Percentiles rank a stretch among this genome's conserved stretches.
These are phyloP conservation scores for Clistopyga incitator DNA, from an alignment of 2,888 invertebrate genomes.

Conservation along the genomic window DNA sequence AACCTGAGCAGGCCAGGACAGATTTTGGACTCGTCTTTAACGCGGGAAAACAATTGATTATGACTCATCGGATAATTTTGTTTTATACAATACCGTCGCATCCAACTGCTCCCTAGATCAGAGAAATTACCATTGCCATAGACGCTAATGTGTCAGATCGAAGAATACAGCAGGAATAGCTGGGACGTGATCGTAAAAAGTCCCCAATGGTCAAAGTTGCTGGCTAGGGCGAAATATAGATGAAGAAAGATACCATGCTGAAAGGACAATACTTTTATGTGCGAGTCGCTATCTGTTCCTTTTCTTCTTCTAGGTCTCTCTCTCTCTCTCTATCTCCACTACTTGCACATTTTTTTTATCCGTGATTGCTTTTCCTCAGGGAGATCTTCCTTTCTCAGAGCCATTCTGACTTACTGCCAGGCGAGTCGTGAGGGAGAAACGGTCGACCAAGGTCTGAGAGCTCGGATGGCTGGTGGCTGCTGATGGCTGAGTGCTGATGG, in stretches of 20 bases:
- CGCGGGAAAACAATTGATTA: neutral
- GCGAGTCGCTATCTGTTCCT: slow-evolving; percentile 22
- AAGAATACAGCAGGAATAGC: neutral
- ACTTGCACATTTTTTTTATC: slow-evolving; percentile 26
- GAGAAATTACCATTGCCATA: neutral
- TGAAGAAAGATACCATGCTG: slow-evolving; percentile 31
- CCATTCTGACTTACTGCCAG: slow-evolving; percentile 54
- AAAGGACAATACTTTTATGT: slow-evolving; percentile 54
- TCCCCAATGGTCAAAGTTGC: neutral
- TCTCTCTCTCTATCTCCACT: neutral
- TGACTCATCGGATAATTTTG: no score
- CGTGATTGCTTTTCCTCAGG: slow-evolving; percentile 24
- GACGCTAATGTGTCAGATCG: no score
- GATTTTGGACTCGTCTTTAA: neutral
- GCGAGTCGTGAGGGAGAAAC: slow-evolving; percentile 56
- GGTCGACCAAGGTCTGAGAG: slow-evolving; percentile 14
- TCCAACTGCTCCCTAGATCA: no score
- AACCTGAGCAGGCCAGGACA: no score
- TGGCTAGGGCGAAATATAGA: slow-evolving; percentile 5
- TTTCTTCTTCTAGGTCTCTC: neutral
- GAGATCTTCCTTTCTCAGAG: slow-evolving; percentile 22
- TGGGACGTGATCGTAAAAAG: neutral
- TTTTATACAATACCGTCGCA: no score
- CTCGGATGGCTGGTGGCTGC: slow-evolving; percentile 16
- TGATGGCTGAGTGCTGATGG: slow-evolving; percentile 27